These are phyloP conservation scores for Eilema sororculum DNA, from an alignment of 2,888 invertebrate genomes.

Conservation along the genomic window DNA sequence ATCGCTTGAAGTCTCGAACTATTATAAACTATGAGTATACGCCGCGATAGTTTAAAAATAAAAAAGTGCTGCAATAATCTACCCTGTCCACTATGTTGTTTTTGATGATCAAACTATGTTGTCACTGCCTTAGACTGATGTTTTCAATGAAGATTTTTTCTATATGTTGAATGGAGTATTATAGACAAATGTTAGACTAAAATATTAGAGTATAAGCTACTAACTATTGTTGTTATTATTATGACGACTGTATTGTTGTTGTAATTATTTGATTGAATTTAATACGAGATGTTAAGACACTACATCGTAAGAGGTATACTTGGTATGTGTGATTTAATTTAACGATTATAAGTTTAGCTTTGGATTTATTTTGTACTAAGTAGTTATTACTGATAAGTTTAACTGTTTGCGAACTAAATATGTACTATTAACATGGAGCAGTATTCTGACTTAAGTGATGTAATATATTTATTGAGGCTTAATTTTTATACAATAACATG, in stretches of 20 bases:
- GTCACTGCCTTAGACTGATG: slow-evolving; percentile 86
- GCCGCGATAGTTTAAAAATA: no score
- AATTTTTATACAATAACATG: slow-evolving; percentile 56
- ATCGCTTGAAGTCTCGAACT: no score
- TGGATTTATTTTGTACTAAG: slow-evolving; percentile 65
- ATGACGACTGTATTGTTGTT: slow-evolving; percentile 79
- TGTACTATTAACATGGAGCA: slow-evolving; percentile 64
- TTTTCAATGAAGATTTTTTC: slow-evolving; percentile 78
- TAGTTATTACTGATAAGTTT: slow-evolving; percentile 64
- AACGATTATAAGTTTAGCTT: slow-evolving; percentile 68
- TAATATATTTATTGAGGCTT: slow-evolving; percentile 77
- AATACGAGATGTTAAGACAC: slow-evolving; percentile 73
- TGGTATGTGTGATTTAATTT: slow-evolving; percentile 77
- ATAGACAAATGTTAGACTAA: slow-evolving; percentile 72
- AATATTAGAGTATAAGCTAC: slow-evolving; percentile 68
- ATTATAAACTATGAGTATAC: no score
- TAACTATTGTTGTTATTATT: slow-evolving; percentile 80
- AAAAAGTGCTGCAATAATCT: not conserved
- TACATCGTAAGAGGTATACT: slow-evolving; percentile 67
- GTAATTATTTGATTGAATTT: slow-evolving; percentile 83
- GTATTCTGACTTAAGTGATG: slow-evolving; percentile 77
- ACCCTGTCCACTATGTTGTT: slow-evolving; percentile 32
- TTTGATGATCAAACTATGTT: slow-evolving; percentile 73
- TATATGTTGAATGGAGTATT: slow-evolving; percentile 76
- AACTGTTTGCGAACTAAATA: slow-evolving; percentile 62